Base-by-base conservation (phyloP, 2,113 vertebrate genomes). In the Phylloscopus trochiloides region DNA sequence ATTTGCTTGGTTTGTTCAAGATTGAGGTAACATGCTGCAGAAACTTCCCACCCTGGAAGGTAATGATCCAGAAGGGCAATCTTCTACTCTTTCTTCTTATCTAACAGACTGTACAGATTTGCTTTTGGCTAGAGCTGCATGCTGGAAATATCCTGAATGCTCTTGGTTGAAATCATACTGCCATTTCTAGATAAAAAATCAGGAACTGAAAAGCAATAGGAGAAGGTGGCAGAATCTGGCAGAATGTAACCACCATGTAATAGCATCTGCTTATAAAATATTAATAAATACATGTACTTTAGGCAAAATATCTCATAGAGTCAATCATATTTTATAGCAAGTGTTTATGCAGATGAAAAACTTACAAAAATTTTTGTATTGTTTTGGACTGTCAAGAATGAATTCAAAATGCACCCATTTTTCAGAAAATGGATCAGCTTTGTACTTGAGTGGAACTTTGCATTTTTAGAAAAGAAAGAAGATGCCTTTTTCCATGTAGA, bases 11-110 rank as follows among this genome's bases (percentile, higher is more conserved):
- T 86, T 91, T 83, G 55, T 45, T 92, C 57, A 77, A 86, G 71
- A 45, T 51, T 50, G 51, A 79, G 54, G 52, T 75, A 91, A 65
- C 14, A 25, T 54, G 57, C 54, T 32, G 5, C 78, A 93, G 63
- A 47, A 88, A 62, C 40, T 73, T 92, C 86, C 71, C 29, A 32
- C 10, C 4, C 59, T 71, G 74, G 43, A 81, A 92, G 42, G 70
- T 88, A 96, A 55, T 95, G 88, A 52, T 83, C 36, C 91, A 87
- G 91, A 96, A 94, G 57, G 57, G 19, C 63, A 75, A 31, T 75
- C 59, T 57, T 92, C 40, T 75, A 10, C 59, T 54, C 1, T 84
- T 72, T 66, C 32, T 28, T 79, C 62, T 81, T 40, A 8, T 28
- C 47, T 67, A 63, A 72, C 77, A 95, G 36, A 75, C 73, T 68